phyloP scores from a whole-genome alignment of 2,797 vertebrate species.

The Presbytis comata region DNA sequence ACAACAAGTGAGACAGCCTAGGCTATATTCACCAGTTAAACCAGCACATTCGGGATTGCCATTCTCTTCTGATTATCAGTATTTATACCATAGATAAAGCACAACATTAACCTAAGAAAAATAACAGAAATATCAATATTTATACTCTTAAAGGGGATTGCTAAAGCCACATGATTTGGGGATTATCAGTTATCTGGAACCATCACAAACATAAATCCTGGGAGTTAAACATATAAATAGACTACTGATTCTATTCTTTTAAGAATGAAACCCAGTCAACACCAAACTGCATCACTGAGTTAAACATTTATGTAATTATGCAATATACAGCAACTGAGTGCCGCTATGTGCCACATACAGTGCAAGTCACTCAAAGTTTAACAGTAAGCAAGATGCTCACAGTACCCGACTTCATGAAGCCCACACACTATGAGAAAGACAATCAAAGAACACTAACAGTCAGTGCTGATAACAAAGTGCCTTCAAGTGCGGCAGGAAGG shows the following conservation, averaged over 20 bases:
- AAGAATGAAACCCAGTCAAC: constrained; percentile 25
- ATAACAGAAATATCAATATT: constrained; percentile 45
- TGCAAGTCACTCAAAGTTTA: constrained; percentile 8
- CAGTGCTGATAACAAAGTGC: not conserved
- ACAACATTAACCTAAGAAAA: constrained; percentile 46
- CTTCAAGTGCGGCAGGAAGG: not conserved
- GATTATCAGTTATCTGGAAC: constrained; percentile 45
- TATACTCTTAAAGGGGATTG: constrained; percentile 24
- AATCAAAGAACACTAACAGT: not conserved
- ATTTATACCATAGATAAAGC: constrained; percentile 41
- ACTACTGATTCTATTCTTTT: constrained; percentile 12
- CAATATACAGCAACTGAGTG: not conserved
- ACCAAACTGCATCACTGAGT: not conserved
- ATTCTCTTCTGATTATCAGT: constrained; percentile 44
- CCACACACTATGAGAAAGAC: not conserved
- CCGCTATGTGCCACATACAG: not conserved
- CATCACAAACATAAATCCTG: constrained; percentile 14
- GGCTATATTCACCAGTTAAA: constrained; percentile 25
- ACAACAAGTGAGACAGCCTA: not conserved
- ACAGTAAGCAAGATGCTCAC: not conserved
- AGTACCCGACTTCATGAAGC: not conserved
- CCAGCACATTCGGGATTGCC: not conserved
- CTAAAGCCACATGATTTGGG: constrained; percentile 44
- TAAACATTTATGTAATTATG: constrained; percentile 40
- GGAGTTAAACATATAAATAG: constrained; percentile 12